A percentile compares a stretch with the other conserved stretches of the same genome.
Conservation (phyloP, 2,797 vertebrate genomes). For the Syngnathus rostellatus region DNA sequence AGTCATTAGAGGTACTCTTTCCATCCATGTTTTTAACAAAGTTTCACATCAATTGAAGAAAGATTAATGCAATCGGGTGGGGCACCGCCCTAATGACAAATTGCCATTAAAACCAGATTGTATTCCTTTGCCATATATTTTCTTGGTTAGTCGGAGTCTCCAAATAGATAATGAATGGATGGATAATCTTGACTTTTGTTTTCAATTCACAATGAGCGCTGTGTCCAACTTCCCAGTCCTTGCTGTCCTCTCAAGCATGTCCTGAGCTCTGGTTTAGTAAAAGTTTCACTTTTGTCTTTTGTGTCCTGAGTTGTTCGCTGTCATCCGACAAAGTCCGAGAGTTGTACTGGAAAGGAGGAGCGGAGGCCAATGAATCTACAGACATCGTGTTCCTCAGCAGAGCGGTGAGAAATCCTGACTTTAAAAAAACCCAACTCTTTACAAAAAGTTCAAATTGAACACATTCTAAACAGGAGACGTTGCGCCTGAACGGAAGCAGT, state of each 20-base stretch:
- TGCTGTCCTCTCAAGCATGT: neutral
- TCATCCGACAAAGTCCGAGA: constrained; percentile 72
- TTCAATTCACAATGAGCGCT: too few species aligned
- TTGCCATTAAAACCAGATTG: too few species aligned
- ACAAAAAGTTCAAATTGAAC: neutral
- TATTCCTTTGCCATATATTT: too few species aligned
- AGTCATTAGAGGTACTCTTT: too few species aligned
- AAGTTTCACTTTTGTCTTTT: neutral
- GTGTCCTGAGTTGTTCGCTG: constrained; percentile 71
- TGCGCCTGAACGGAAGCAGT: constrained; percentile 58
- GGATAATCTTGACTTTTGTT: too few species aligned
- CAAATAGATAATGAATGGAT: too few species aligned
- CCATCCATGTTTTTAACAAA: too few species aligned
- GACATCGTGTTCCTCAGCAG: constrained; percentile 74
- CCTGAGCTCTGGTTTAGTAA: neutral
- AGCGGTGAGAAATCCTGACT: constrained; percentile 48
- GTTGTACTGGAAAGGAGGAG: constrained; percentile 76
- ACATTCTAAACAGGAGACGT: constrained; percentile 60
- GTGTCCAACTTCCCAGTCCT: neutral
- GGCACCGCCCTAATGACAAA: too few species aligned
- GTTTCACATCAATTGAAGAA: too few species aligned
- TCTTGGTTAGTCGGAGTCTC: too few species aligned
- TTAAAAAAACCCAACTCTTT: too few species aligned
- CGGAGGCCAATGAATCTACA: constrained; percentile 82
- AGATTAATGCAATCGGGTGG: too few species aligned